These are phyloP conservation scores for Carposina sasakii DNA, from an alignment of 1,140 invertebrate genomes.

Conservation along the genomic window DNA sequence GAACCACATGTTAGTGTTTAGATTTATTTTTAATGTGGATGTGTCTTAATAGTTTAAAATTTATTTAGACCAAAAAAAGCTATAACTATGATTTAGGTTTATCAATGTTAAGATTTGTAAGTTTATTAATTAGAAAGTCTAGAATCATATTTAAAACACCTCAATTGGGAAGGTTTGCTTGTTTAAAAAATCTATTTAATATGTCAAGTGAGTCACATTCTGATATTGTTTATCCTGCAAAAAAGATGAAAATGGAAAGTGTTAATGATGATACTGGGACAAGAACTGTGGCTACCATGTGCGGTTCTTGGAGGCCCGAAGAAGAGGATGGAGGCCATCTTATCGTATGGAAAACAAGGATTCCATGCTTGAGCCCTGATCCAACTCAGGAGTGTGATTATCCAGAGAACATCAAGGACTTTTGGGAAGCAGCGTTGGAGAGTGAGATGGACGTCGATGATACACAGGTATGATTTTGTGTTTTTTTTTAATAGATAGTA, in stretches of 20 bases:
- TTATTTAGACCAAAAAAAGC: too few relatives aligned
- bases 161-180: too few relatives aligned
- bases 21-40: too few relatives aligned
- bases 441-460: slow-evolving; percentile 29
- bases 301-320: slow-evolving; percentile 65
- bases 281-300: slow-evolving; percentile 68
- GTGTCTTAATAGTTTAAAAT: too few relatives aligned
- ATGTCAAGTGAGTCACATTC: slow-evolving; percentile 38
- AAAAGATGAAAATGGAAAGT: slow-evolving; percentile 45
- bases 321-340: slow-evolving; percentile 66
- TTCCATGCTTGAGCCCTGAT: slow-evolving; percentile 55
- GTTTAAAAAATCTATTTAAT: slow-evolving; percentile 20
- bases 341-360: slow-evolving; percentile 53
- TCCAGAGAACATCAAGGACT: slow-evolving; percentile 65
- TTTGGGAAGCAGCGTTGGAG: slow-evolving; percentile 46
- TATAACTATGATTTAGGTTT: too few relatives aligned
- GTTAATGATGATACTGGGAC: slow-evolving; percentile 10
- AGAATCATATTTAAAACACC: too few relatives aligned
- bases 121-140: too few relatives aligned
- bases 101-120: too few relatives aligned
- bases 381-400: slow-evolving; percentile 50
- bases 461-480: slow-evolving; percentile 62
- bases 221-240: slow-evolving; percentile 36
- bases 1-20: too few relatives aligned
- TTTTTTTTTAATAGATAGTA: too few relatives aligned